phyloP scores from a whole-genome alignment of 2,797 vertebrate genomes.

The Rhinichthys osculus region DNA sequence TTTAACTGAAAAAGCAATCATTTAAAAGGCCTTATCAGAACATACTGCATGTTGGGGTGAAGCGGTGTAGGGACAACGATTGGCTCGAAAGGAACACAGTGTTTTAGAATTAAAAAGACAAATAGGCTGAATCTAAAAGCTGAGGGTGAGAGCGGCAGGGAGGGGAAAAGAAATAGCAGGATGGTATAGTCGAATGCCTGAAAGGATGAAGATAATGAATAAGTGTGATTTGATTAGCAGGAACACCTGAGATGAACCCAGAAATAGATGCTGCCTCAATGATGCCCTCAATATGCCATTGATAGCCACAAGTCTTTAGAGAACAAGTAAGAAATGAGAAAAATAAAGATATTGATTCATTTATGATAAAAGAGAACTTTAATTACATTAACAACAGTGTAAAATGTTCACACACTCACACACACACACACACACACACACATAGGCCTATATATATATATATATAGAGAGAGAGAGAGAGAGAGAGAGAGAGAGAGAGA shows the following conservation, averaged over 20 bases:
- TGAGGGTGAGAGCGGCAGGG: conserved; percentile 28
- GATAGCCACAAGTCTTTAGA: conserved; percentile 41
- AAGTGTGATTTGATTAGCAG: conserved; percentile 61
- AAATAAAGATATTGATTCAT: background rate
- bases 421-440: too few relatives aligned
- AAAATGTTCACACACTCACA: too few relatives aligned
- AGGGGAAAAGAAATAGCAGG: conserved; percentile 32
- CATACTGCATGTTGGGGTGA: background rate
- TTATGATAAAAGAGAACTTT: background rate
- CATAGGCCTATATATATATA: too few relatives aligned
- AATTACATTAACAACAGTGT: too few relatives aligned
- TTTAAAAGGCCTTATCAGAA: conserved; percentile 10
- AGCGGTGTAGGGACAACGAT: background rate
- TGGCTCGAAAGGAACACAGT: conserved; percentile 22
- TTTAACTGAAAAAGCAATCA: conserved; percentile 15
- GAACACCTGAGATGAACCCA: conserved; percentile 57
- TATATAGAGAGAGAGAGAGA: too few relatives aligned
- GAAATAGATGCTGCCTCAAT: conserved; percentile 60
- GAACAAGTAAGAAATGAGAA: conserved; percentile 28
- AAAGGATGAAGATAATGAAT: conserved; percentile 56
- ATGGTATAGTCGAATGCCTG: conserved; percentile 51
- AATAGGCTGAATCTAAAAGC: conserved; percentile 34
- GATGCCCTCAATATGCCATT: conserved; percentile 47
- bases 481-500: too few relatives aligned
- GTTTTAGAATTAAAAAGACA: conserved; percentile 47